Percentiles rank a stretch among this genome's conserved stretches.
Evolutionary conservation across 2,797 vertebrate species (phyloP).

Genomic region (Periparus ater): DNA sequence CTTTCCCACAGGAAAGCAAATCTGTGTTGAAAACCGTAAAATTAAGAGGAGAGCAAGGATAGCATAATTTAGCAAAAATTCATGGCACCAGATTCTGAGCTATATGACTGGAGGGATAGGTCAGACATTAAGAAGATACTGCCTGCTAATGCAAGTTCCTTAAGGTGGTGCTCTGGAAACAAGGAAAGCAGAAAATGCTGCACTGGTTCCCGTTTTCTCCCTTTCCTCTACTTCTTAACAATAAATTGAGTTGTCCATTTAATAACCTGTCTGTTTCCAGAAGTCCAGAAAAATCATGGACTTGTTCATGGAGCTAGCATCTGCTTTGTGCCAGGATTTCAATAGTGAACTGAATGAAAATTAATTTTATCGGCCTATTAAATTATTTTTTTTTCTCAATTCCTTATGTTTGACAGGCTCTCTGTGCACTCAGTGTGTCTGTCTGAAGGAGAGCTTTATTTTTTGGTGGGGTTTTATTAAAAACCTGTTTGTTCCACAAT

Average conservation of each 20-base stretch:
- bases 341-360: neutral
- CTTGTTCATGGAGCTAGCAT: neutral
- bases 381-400: neutral
- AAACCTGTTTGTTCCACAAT: neutral
- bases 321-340: neutral
- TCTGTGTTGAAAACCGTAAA: constrained; percentile 97
- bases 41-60: constrained; percentile 91
- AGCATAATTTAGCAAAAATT: constrained; percentile 90
- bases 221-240: constrained; percentile 8
- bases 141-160: constrained; percentile 78
- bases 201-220: neutral
- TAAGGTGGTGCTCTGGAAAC: constrained; percentile 75
- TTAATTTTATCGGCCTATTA: constrained; percentile 2
- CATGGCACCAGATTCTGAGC: constrained; percentile 83
- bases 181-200: constrained; percentile 48
- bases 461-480: neutral
- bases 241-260: constrained; percentile 12
- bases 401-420: neutral
- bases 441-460: neutral
- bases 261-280: neutral
- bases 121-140: constrained; percentile 82
- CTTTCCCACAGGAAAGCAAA: constrained; percentile 94
- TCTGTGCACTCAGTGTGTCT: neutral
- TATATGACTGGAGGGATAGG: constrained; percentile 81
- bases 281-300: constrained; percentile 1